Conservation (phyloP, 2,113 vertebrate genomes). For the Rhinolophus ferrumequinum region DNA sequence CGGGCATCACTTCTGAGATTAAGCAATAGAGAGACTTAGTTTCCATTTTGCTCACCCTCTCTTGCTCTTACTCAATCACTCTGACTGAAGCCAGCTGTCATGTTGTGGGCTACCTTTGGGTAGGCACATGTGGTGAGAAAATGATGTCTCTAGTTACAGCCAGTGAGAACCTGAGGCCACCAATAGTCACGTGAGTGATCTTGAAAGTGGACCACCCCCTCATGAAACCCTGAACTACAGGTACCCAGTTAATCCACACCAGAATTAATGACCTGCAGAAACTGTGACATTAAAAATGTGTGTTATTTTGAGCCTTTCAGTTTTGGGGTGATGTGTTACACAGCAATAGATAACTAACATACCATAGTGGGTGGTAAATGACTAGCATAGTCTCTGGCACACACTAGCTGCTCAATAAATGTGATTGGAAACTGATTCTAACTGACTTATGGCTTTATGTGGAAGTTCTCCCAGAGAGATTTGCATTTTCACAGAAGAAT, state of each 20-base stretch:
- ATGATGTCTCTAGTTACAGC: background rate
- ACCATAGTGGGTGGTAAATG: background rate
- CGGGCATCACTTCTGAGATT: background rate
- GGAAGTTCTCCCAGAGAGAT: background rate
- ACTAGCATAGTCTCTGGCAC: background rate
- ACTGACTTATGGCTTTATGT: background rate
- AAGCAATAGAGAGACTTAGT: background rate
- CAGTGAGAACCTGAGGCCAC: background rate
- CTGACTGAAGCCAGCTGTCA: background rate
- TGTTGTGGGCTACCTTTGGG: background rate
- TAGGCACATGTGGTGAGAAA: background rate
- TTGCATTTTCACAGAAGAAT: too few species aligned
- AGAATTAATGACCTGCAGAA: background rate
- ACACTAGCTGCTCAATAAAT: background rate
- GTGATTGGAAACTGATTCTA: background rate
- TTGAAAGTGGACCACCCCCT: background rate
- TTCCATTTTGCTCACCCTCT: background rate
- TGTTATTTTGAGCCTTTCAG: background rate
- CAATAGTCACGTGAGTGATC: background rate
- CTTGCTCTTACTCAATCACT: background rate
- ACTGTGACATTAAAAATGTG: background rate
- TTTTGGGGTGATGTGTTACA: background rate
- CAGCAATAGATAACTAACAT: background rate
- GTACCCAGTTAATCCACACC: background rate
- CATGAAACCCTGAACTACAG: background rate